Percentiles rank a stretch among this genome's conserved stretches.
Evolutionary conservation across 2,113 vertebrate genomes (phyloP).

Genomic region (Caloenas nicobarica): DNA sequence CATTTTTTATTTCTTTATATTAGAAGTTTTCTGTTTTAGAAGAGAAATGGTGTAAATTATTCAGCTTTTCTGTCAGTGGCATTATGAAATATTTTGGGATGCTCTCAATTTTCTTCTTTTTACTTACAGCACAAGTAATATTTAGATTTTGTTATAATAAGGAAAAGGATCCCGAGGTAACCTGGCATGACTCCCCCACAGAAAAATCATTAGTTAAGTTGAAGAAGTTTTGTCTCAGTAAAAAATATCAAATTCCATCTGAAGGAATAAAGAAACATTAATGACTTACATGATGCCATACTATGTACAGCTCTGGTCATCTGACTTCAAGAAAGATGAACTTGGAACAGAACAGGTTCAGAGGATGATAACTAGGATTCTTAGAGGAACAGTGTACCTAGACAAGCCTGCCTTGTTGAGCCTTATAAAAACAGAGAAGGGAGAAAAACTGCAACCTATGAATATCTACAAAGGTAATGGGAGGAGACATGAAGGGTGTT

Average conservation of each 20-base stretch:
- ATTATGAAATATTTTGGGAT: background rate
- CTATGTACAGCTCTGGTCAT: background rate
- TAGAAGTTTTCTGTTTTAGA: background rate
- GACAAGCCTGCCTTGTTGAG: background rate
- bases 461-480: background rate
- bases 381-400: background rate
- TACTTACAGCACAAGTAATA: background rate
- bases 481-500: background rate
- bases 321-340: background rate
- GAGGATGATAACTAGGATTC: background rate
- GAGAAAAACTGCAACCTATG: background rate
- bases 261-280: background rate
- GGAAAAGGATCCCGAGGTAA: background rate
- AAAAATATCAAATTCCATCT: background rate
- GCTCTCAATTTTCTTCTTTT: background rate
- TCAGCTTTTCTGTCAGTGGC: background rate
- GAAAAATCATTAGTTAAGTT: background rate
- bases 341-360: background rate
- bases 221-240: background rate
- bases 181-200: background rate
- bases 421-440: background rate
- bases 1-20: background rate
- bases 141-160: background rate
- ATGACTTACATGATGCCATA: background rate
- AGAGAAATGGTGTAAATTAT: background rate